Conservation (phyloP, 2,797 vertebrate species). For the Lateolabrax maculatus region DNA sequence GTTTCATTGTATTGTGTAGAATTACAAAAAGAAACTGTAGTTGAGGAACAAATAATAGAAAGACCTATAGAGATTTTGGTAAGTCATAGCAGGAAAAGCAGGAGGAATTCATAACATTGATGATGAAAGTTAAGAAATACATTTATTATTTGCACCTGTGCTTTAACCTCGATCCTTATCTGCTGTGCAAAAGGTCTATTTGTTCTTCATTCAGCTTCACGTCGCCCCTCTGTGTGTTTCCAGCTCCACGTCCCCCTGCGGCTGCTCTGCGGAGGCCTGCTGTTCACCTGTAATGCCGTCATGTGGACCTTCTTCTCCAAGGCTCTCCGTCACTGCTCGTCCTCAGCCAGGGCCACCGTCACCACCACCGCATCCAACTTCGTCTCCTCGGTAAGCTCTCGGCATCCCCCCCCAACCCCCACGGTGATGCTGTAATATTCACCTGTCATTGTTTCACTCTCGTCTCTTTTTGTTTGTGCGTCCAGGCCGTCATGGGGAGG, state of each 20-base stretch:
- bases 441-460: neutral
- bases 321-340: constrained; percentile 90
- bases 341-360: constrained; percentile 92
- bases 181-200: too few relatives aligned
- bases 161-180: neutral
- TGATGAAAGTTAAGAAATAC: too few relatives aligned
- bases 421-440: neutral
- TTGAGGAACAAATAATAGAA: neutral
- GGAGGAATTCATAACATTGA: too few relatives aligned
- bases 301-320: constrained; percentile 98
- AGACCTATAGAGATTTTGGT: neutral
- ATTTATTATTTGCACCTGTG: neutral
- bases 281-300: constrained; percentile 88
- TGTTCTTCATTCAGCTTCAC: too few relatives aligned
- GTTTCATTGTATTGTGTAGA: neutral
- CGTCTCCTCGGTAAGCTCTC: constrained; percentile 89
- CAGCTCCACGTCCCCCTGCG: constrained; percentile 89
- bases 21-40: neutral
- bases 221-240: neutral
- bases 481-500: constrained; percentile 83
- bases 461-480: constrained; percentile 12
- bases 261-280: constrained; percentile 82
- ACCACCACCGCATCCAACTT: constrained; percentile 93
- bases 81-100: neutral
- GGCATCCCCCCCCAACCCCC: fast-evolving